Conservation (phyloP, 2,113 vertebrate genomes). For the Bubo bubo region DNA sequence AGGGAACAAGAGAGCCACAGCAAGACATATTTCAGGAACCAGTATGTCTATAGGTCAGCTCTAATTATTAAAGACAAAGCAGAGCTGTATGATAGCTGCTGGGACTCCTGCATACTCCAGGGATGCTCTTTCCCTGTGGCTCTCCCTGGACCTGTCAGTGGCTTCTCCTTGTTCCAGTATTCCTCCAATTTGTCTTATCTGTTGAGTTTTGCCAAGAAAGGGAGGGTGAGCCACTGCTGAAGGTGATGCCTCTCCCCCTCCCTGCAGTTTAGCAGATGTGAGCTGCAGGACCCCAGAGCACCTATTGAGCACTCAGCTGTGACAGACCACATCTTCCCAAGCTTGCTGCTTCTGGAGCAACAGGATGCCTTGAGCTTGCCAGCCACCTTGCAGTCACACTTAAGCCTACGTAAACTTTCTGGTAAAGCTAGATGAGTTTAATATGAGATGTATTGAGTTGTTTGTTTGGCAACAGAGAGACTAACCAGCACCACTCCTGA, state of each 20-base stretch:
- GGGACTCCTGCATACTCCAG: neutral
- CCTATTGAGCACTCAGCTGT: too few species aligned
- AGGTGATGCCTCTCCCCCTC: neutral
- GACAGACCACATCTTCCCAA: neutral
- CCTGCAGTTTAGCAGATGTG: fast-evolving
- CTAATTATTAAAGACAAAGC: neutral
- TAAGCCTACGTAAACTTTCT: neutral
- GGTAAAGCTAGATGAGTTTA: neutral
- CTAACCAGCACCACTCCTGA: neutral
- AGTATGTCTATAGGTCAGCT: neutral
- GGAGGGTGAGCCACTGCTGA: neutral
- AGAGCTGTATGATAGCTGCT: neutral
- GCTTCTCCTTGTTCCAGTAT: too few species aligned
- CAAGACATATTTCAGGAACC: neutral
- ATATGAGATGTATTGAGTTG: neutral
- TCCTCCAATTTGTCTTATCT: neutral
- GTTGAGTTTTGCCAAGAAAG: neutral
- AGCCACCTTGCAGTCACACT: neutral
- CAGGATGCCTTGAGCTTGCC: neutral
- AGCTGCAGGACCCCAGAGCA: neutral
- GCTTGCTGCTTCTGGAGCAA: neutral
- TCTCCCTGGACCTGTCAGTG: neutral
- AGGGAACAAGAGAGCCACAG: neutral
- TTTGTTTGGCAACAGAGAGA: neutral
- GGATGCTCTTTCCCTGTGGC: neutral